Evolutionary conservation across 1,140 invertebrate genomes (phyloP).

Genomic region (Tetragonula clypearis): DNA sequence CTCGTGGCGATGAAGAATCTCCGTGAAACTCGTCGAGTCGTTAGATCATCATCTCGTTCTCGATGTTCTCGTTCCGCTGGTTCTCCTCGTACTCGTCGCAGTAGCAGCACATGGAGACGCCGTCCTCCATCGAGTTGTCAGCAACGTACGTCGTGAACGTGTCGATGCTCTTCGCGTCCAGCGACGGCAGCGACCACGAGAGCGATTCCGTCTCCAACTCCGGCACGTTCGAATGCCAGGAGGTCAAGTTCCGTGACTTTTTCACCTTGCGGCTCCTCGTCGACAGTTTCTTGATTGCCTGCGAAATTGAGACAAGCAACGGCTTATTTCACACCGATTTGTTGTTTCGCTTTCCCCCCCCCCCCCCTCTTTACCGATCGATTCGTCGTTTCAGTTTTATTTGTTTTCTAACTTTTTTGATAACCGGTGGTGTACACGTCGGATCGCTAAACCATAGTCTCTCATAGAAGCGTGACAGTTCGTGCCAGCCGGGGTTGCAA

Average conservation of each 20-base stretch:
- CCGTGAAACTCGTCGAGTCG: slow-evolving; percentile 5
- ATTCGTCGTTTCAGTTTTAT: too few species aligned
- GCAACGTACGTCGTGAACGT: slow-evolving; percentile 76
- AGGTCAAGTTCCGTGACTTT: slow-evolving; percentile 60
- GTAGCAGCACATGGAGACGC: slow-evolving; percentile 71
- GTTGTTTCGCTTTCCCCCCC: too few species aligned
- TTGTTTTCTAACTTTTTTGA: too few species aligned
- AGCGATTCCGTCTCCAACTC: slow-evolving; percentile 72
- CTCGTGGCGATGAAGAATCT: neutral
- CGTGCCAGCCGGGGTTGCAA: neutral
- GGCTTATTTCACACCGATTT: too few species aligned
- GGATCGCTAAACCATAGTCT: too few species aligned
- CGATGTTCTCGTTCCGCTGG: slow-evolving; percentile 77
- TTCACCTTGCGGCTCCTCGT: slow-evolving; percentile 64
- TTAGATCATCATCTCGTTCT: slow-evolving; percentile 80
- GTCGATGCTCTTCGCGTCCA: slow-evolving; percentile 77
- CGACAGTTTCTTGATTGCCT: slow-evolving; percentile 76
- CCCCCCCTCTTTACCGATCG: too few species aligned
- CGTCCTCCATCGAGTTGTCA: slow-evolving; percentile 67
- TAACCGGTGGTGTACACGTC: too few species aligned
- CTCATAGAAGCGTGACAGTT: neutral
- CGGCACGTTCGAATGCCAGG: slow-evolving; percentile 63
- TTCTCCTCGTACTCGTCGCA: slow-evolving; percentile 79
- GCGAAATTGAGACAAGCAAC: slow-evolving; percentile 15
- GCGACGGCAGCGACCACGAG: slow-evolving; percentile 75